phyloP scores from a whole-genome alignment of 2,888 invertebrate species.

The Rhodophaea formosa region DNA sequence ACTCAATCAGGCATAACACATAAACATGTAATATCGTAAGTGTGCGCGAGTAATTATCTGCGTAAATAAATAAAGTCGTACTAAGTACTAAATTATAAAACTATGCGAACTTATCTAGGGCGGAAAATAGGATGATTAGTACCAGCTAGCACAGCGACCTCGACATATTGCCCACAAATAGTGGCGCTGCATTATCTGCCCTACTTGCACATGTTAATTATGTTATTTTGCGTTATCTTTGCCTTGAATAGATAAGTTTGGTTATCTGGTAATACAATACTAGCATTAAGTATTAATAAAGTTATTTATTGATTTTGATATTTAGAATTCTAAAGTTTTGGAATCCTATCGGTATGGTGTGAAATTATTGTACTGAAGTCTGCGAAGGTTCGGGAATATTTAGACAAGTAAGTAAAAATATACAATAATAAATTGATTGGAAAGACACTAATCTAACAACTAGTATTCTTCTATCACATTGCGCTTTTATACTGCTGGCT shows the following conservation, averaged over 20 bases:
- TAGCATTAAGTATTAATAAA: background rate
- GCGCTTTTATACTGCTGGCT: too few relatives aligned
- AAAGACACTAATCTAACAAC: too few relatives aligned
- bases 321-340: too few relatives aligned
- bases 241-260: background rate
- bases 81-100: constrained; percentile 8
- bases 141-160: background rate
- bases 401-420: too few relatives aligned
- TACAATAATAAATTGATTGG: too few relatives aligned
- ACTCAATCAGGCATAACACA: background rate
- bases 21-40: background rate
- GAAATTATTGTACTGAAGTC: too few relatives aligned
- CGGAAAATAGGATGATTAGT: constrained; percentile 11
- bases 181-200: background rate
- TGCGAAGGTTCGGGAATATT: too few relatives aligned
- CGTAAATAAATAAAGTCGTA: constrained; percentile 1
- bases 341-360: too few relatives aligned
- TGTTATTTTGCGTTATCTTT: background rate
- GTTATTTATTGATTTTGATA: background rate
- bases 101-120: constrained; percentile 12
- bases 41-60: constrained; percentile 11
- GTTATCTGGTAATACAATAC: background rate
- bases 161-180: constrained; percentile 5
- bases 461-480: too few relatives aligned
- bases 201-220: background rate